Conservation (phyloP, 2,888 invertebrate species). For the Priocnemis perturbator region DNA sequence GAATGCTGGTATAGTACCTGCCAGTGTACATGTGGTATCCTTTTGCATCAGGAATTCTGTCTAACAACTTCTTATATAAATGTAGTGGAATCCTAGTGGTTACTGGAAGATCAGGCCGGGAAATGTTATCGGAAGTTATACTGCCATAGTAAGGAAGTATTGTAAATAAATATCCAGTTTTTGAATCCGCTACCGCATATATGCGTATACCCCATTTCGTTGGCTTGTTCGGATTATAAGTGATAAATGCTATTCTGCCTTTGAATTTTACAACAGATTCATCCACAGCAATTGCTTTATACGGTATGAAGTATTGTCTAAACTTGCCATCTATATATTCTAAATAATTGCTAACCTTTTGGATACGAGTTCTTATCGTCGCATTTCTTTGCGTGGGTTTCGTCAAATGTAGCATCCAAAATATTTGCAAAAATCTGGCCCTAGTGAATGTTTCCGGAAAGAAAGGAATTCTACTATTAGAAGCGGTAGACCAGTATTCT, state of each 20-base stretch:
- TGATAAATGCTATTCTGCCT: conserved; percentile 42
- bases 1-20: conserved; percentile 45
- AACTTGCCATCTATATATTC: conserved; percentile 40
- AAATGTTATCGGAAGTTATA: conserved; percentile 38
- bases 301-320: conserved; percentile 37
- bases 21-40: conserved; percentile 48
- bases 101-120: conserved; percentile 43
- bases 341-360: conserved; percentile 37
- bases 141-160: conserved; percentile 52
- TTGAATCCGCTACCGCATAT: conserved; percentile 37
- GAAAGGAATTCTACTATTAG: conserved; percentile 39
- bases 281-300: conserved; percentile 28
- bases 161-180: conserved; percentile 44
- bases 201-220: conserved; percentile 39
- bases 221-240: conserved; percentile 41
- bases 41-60: conserved; percentile 38
- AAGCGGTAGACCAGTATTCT: conserved; percentile 39
- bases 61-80: conserved; percentile 35
- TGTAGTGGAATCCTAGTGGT: conserved; percentile 45
- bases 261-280: conserved; percentile 40
- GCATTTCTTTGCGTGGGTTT: conserved; percentile 14
- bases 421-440: conserved; percentile 38
- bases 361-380: conserved; percentile 30
- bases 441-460: conserved; percentile 36
- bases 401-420: conserved; percentile 41